Evolutionary conservation across 2,797 vertebrate genomes (phyloP).

Genomic region (Siniperca obscura): DNA sequence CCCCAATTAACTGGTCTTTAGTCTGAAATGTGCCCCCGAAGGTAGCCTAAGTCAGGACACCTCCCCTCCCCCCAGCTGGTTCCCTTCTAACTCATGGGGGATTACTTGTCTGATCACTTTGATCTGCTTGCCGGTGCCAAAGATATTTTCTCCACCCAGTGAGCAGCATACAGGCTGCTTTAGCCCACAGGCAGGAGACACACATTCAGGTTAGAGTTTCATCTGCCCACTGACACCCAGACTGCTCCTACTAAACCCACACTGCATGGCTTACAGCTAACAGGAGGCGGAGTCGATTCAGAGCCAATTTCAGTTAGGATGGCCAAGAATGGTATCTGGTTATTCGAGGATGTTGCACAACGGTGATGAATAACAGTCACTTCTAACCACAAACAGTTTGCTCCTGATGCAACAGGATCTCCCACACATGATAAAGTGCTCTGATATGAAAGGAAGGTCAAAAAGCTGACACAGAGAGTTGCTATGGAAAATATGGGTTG

Average conservation of each 20-base stretch:
- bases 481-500: conserved; percentile 35
- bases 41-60: not conserved
- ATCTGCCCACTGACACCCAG: conserved; percentile 64
- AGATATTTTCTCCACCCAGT: conserved; percentile 76
- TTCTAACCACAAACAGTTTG: conserved; percentile 82
- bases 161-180: conserved; percentile 55
- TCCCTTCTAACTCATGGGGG: conserved; percentile 82
- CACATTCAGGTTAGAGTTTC: conserved; percentile 60
- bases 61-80: too few species aligned
- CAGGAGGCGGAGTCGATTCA: conserved; percentile 49
- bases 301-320: conserved; percentile 73
- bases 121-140: conserved; percentile 77
- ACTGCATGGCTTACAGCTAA: conserved; percentile 47
- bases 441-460: conserved; percentile 42
- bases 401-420: conserved; percentile 76
- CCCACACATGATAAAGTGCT: conserved; percentile 56
- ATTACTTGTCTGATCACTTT: conserved; percentile 84
- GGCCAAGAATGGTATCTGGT: conserved; percentile 70
- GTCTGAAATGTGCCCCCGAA: not conserved
- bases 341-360: conserved; percentile 83
- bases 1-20: not conserved
- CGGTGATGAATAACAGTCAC: conserved; percentile 74
- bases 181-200: conserved; percentile 64
- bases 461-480: conserved; percentile 35
- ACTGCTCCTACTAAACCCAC: conserved; percentile 57